Percentiles rank a stretch among this genome's conserved stretches.
phyloP scores from a whole-genome alignment of 2,888 invertebrate species.

The Campoplex capitator region DNA sequence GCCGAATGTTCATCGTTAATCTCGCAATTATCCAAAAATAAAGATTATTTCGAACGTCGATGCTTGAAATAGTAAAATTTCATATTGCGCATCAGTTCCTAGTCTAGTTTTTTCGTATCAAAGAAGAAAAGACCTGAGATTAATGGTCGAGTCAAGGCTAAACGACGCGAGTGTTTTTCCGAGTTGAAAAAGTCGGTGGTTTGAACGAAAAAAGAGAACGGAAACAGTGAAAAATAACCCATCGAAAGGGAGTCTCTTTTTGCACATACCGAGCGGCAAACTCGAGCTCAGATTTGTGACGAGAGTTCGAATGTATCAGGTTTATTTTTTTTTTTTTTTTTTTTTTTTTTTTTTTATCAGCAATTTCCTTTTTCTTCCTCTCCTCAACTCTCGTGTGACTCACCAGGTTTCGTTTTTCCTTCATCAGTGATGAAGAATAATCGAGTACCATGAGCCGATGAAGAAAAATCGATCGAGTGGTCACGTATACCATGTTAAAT shows the following conservation, averaged over 20 bases:
- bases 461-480: conserved; percentile 24
- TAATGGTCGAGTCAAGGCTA: conserved; percentile 37
- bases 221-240: conserved; percentile 42
- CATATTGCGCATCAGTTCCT: not conserved
- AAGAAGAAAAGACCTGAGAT: conserved; percentile 27
- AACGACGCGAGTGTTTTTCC: conserved; percentile 31
- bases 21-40: too few species aligned
- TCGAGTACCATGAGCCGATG: conserved; percentile 23
- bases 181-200: conserved; percentile 28
- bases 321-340: not conserved
- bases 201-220: conserved; percentile 2
- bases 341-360: not conserved
- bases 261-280: not conserved
- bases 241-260: conserved; percentile 25
- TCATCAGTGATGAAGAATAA: conserved; percentile 18
- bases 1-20: too few species aligned
- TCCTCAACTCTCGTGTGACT: not conserved
- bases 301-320: conserved; percentile 10
- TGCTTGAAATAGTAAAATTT: not conserved
- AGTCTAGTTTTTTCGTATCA: not conserved
- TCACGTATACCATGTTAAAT: too few species aligned
- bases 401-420: conserved; percentile 11
- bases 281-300: not conserved
- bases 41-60: too few species aligned
- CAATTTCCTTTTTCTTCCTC: conserved; percentile 7